Percentiles rank a stretch among this genome's conserved stretches.
phyloP scores from a whole-genome alignment of 2,113 vertebrate species.

The Ictalurus punctatus region DNA sequence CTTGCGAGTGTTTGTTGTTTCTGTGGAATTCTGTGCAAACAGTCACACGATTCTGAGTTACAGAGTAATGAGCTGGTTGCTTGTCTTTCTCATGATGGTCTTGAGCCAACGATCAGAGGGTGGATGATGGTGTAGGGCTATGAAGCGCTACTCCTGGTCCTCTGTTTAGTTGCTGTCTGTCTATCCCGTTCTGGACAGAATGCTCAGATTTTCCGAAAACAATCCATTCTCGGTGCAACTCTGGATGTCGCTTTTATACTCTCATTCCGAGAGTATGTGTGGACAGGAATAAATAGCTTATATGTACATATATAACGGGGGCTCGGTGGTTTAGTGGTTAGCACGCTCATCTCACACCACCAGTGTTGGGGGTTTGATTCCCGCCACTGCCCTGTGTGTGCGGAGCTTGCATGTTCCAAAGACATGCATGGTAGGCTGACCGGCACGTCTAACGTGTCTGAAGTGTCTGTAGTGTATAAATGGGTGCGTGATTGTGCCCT shows the following conservation, averaged over 20 bases:
- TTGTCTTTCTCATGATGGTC: neutral
- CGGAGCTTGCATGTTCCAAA: too few species aligned
- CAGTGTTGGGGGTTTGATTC: too few species aligned
- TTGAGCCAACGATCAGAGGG: neutral
- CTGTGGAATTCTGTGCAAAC: slow-evolving; percentile 48
- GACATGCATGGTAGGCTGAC: too few species aligned
- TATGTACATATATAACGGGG: neutral
- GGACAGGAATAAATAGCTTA: neutral
- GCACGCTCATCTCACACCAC: too few species aligned
- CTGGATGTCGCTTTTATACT: slow-evolving; percentile 17
- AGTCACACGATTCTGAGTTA: slow-evolving; percentile 28
- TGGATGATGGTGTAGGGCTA: neutral
- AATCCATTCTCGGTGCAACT: neutral
- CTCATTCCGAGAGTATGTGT: neutral
- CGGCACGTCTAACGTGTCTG: too few species aligned
- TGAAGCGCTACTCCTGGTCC: neutral
- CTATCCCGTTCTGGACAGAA: neutral
- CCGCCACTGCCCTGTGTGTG: too few species aligned
- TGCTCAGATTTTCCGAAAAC: slow-evolving; percentile 45
- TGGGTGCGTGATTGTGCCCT: too few species aligned
- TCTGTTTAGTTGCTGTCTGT: neutral
- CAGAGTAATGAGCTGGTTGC: neutral
- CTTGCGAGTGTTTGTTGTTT: slow-evolving; percentile 12
- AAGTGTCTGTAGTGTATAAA: too few species aligned
- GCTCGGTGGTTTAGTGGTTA: too few species aligned